A percentile compares a stretch with the other conserved stretches of the same genome.
Evolutionary conservation across 2,888 invertebrate species (phyloP).

Genomic region (Ochropacha duplaris): DNA sequence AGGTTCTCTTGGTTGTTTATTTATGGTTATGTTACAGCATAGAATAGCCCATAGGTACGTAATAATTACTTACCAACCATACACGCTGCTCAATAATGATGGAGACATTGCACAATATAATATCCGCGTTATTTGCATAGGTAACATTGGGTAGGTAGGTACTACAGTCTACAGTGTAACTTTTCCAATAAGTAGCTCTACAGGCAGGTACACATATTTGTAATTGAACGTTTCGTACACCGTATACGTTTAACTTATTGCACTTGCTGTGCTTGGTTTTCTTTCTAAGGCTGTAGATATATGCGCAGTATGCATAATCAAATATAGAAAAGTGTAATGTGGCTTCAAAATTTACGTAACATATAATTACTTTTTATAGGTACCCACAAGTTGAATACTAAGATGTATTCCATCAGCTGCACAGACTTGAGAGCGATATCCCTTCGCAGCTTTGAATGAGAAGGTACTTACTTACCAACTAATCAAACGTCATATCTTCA

Average conservation of each 20-base stretch:
- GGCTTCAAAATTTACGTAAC: slow-evolving; percentile 4
- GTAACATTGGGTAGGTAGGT: slow-evolving; percentile 4
- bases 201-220: slow-evolving; percentile 4
- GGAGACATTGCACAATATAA: slow-evolving; percentile 48
- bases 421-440: too few species aligned
- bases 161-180: slow-evolving; percentile 11
- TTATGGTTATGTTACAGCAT: neutral
- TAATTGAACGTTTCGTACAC: slow-evolving; percentile 53
- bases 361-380: neutral
- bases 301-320: slow-evolving; percentile 60
- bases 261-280: slow-evolving; percentile 31
- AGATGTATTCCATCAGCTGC: too few species aligned
- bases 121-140: slow-evolving; percentile 21
- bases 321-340: slow-evolving; percentile 37
- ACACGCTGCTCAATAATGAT: slow-evolving; percentile 22
- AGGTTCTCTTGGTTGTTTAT: too few species aligned
- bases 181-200: slow-evolving; percentile 33
- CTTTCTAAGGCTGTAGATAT: slow-evolving; percentile 41
- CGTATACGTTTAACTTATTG: slow-evolving; percentile 54
- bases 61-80: neutral
- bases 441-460: too few species aligned
- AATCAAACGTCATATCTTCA: too few species aligned
- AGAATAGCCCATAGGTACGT: neutral
- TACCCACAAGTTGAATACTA: too few species aligned
- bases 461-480: too few species aligned